Evolutionary conservation across 2,113 vertebrate genomes (phyloP), one percentile per base, ranked within the genome.

Genomic region (Galeopterus variegatus): DNA sequence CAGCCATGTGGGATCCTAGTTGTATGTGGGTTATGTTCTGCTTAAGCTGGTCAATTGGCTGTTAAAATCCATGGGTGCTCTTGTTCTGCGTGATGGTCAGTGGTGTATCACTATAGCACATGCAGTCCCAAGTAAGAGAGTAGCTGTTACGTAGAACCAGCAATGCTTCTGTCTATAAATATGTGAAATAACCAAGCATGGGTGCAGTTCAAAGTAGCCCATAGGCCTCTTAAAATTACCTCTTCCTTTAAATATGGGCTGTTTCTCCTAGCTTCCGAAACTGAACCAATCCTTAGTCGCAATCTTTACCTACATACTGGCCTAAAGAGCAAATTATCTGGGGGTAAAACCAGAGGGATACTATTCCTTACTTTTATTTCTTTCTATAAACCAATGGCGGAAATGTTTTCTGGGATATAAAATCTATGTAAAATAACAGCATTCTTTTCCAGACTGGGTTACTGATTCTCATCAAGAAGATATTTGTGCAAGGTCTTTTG

Each of bases 31-130:
- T 56, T 93, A 8, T 15, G 8, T 41, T 87, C 45, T 62, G 13
- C 17, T 33, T 48, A n/a, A 3, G 45, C 52, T 41, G 19, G n/a
- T 33, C 17, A 0, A 8, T 0, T 23, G 48, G 45, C 2, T 56
- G 33, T 83, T 58, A 48, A 52, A 24, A 21, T 50, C 76, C 33
- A 10, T 2, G 18, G 33, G 19, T 36, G 36, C 24, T 31, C 9
- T 18, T n/a, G 9, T 31, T 36, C 21, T 13, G 1, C 56, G 41
- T 36, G 60, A n/a, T 0, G 2, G 15, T 23, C 36, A 81, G 18
- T 4, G 19, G 1, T 0, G 0, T 7, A 19, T 84, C 48, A 5
- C 28, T 1, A 0, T 9, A 41, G 45, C 54, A 8, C 52, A 17
- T 0, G 21, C 33, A 77, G 56, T 5, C 48, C 69, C 48, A 21